A percentile compares a stretch with the other conserved stretches of the same genome.
Conservation (phyloP, 2,888 invertebrate genomes). For the Plagiodera versicolora region DNA sequence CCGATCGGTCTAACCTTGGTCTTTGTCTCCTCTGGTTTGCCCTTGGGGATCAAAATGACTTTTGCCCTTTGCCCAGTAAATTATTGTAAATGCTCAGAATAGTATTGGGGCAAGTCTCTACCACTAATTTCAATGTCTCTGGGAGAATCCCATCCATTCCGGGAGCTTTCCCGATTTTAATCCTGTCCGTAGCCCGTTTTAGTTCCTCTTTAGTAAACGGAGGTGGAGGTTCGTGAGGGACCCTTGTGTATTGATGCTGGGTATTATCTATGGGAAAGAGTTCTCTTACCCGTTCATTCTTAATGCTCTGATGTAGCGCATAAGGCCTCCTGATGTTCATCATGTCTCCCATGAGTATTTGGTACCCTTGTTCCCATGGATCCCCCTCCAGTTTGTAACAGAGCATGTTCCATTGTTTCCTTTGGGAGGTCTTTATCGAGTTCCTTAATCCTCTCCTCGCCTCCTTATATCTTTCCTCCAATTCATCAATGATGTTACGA, state of each 20-base stretch:
- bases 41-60: constrained; percentile 6
- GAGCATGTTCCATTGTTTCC: neutral
- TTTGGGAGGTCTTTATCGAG: neutral
- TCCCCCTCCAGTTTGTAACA: constrained; percentile 1
- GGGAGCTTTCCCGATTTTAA: neutral
- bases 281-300: neutral
- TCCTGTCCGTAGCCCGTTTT: neutral
- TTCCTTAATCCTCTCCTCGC: neutral
- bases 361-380: neutral
- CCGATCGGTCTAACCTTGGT: constrained; percentile 5
- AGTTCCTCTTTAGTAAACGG: constrained; percentile 5
- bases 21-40: neutral
- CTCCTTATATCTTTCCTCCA: neutral
- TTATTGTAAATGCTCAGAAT: neutral
- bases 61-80: neutral
- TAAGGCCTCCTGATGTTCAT: constrained; percentile 4
- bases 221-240: neutral
- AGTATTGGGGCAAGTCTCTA: neutral
- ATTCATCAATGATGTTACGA: neutral
- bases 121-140: neutral
- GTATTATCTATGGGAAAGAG: constrained; percentile 7
- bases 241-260: too few relatives aligned
- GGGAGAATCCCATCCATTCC: neutral
- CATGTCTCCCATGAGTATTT: neutral
- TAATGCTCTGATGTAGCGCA: neutral